These are phyloP conservation scores for Rhagonycha lutea DNA, from an alignment of 2,888 invertebrate genomes.

Conservation along the genomic window DNA sequence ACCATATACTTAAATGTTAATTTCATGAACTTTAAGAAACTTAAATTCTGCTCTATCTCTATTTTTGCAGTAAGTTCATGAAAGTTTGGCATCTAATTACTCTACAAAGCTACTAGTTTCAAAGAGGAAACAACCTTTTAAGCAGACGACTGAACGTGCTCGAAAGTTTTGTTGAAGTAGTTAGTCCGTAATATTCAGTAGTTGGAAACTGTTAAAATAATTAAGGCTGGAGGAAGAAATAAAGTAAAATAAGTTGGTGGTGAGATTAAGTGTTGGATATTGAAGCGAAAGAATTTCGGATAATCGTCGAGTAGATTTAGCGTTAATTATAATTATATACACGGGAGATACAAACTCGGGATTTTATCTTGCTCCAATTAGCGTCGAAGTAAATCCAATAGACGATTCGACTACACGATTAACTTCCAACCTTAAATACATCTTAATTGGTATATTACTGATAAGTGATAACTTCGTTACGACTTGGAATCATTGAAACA, in stretches of 20 bases:
- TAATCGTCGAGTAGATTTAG: not conserved
- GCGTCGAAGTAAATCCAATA: not conserved
- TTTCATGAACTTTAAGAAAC: not conserved
- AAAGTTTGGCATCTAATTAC: not conserved
- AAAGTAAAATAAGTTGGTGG: not conserved
- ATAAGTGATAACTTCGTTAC: not conserved
- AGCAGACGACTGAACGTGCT: not conserved
- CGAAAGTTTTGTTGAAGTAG: not conserved
- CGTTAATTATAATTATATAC: not conserved
- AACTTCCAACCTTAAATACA: not conserved
- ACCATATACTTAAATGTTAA: not conserved
- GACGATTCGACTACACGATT: not conserved
- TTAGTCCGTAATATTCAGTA: not conserved
- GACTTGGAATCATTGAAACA: not conserved
- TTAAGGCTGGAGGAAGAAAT: not conserved
- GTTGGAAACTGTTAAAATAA: not conserved
- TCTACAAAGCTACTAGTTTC: not conserved
- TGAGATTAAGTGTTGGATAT: not conserved
- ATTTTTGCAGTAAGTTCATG: not conserved
- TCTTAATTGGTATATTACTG: not conserved
- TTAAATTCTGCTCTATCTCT: not conserved
- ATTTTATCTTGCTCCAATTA: not conserved
- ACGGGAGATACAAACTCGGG: not conserved
- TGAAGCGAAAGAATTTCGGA: not conserved
- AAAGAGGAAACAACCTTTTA: not conserved